These are phyloP conservation scores for Otus sunia DNA, from an alignment of 2,113 vertebrate genomes.

Conservation along the genomic window DNA sequence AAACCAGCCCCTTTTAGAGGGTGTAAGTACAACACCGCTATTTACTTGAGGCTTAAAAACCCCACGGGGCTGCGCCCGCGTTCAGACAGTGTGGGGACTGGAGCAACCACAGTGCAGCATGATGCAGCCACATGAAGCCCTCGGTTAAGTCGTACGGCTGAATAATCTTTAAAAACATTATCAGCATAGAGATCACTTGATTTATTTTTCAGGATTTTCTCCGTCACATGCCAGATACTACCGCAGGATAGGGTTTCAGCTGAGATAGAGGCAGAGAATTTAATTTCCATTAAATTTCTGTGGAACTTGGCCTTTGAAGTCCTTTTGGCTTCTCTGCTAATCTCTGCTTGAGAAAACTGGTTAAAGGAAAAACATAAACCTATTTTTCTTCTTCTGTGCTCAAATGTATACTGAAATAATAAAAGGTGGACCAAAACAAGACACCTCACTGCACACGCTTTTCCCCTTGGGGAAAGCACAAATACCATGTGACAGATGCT, in stretches of 20 bases:
- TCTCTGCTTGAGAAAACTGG: neutral
- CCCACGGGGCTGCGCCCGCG: accelerated
- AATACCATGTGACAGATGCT: neutral
- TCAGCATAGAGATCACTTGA: slow-evolving; percentile 5
- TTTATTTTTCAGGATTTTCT: slow-evolving; percentile 15
- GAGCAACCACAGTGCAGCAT: neutral
- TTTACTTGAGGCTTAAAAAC: neutral
- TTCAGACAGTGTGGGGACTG: accelerated
- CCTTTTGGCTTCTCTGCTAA: neutral
- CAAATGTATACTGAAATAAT: neutral
- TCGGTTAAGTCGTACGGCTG: neutral
- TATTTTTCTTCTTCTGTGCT: neutral
- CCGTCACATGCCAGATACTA: neutral
- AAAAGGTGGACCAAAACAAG: neutral
- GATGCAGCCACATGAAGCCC: neutral
- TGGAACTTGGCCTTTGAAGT: neutral
- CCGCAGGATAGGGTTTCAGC: neutral
- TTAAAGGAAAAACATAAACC: neutral
- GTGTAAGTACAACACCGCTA: neutral
- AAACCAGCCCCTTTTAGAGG: neutral
- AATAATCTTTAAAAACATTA: neutral
- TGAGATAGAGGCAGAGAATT: neutral
- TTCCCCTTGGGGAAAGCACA: neutral
- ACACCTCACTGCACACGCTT: neutral
- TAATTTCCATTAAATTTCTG: neutral